A percentile compares a stretch with the other conserved stretches of the same genome.
phyloP scores from a whole-genome alignment of 2,113 vertebrate genomes.

The Eclectus roratus region DNA sequence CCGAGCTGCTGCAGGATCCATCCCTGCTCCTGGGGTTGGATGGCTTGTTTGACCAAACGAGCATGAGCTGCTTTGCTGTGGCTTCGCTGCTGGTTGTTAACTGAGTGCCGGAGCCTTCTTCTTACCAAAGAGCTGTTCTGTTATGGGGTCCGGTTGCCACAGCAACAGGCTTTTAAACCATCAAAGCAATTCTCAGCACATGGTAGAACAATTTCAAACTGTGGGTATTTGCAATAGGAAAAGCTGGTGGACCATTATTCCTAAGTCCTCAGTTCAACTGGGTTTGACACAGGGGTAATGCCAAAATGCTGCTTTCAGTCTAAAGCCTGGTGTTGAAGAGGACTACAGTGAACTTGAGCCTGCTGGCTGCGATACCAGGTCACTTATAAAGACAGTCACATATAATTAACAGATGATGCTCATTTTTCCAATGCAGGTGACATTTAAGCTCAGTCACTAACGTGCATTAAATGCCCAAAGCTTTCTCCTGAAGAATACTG shows the following conservation, averaged over 20 bases:
- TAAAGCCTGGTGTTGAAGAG: not conserved
- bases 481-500: not conserved
- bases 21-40: not conserved
- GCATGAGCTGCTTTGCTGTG: not conserved
- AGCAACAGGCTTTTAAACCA: slow-evolving; percentile 47
- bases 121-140: not conserved
- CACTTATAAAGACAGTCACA: not conserved
- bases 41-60: not conserved
- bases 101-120: not conserved
- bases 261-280: not conserved
- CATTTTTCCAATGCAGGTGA: not conserved
- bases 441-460: not conserved
- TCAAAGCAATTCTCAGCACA: slow-evolving; percentile 14
- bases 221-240: not conserved
- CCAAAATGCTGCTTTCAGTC: not conserved
- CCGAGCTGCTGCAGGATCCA: not conserved
- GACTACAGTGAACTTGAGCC: not conserved
- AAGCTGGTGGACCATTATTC: not conserved
- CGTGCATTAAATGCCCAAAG: not conserved
- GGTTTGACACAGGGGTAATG: not conserved
- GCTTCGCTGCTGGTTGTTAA: not conserved
- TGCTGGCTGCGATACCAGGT: not conserved
- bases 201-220: slow-evolving; percentile 26
- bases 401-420: not conserved
- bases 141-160: not conserved